Evolutionary conservation across 1,140 invertebrate genomes (phyloP).

Genomic region (Platorchestia sp.): DNA sequence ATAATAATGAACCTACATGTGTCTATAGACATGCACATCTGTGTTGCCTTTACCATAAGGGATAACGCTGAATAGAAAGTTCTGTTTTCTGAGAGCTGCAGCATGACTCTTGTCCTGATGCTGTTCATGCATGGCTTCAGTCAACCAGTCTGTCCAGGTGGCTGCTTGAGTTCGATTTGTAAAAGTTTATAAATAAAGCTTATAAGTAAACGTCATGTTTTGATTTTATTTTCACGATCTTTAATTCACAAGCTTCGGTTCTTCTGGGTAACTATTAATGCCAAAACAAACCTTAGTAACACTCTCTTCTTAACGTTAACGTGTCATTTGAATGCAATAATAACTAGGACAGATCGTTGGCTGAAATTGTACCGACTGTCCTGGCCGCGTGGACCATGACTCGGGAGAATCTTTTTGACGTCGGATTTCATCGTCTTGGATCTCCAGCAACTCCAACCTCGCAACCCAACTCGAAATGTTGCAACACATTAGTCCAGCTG

Average conservation of each 20-base stretch:
- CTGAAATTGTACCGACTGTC: background rate
- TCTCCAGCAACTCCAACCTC: background rate
- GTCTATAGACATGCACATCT: background rate
- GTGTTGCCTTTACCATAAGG: background rate
- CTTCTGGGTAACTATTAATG: background rate
- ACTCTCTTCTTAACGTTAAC: background rate
- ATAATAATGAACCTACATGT: background rate
- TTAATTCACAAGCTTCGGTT: background rate
- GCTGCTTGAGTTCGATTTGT: too few relatives aligned
- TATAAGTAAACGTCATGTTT: background rate
- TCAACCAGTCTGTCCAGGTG: background rate
- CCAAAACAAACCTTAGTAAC: background rate
- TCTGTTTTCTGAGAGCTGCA: background rate
- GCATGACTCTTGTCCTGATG: background rate
- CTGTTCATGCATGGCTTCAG: background rate
- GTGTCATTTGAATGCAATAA: background rate
- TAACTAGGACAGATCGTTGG: background rate
- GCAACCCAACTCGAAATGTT: background rate
- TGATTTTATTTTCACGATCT: background rate
- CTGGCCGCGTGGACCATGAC: background rate
- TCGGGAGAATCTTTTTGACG: background rate
- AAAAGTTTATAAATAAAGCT: too few relatives aligned
- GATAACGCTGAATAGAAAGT: background rate
- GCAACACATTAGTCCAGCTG: background rate
- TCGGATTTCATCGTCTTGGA: background rate